phyloP scores from a whole-genome alignment of 2,797 vertebrate species.

The Limnodromus scolopaceus region DNA sequence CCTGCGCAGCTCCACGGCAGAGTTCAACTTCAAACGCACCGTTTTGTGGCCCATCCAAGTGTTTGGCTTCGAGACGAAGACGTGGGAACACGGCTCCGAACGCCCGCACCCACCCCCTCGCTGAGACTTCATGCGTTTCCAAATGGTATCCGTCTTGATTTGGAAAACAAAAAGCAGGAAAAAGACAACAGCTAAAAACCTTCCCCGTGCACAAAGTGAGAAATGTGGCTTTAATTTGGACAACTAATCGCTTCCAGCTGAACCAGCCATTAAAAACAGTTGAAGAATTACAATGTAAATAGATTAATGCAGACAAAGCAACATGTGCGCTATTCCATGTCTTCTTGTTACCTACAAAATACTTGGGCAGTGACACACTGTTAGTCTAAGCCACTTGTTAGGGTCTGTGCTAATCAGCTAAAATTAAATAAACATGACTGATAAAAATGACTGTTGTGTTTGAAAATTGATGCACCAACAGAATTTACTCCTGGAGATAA shows the following conservation, averaged over 20 bases:
- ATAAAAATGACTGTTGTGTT: conserved; percentile 67
- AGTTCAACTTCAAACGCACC: not conserved
- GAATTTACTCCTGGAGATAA: conserved; percentile 61
- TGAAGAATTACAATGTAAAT: conserved; percentile 73
- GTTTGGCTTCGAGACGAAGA: not conserved
- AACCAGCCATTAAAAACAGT: conserved; percentile 66
- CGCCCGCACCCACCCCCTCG: not conserved
- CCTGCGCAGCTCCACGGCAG: not conserved
- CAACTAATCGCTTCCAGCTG: conserved; percentile 72
- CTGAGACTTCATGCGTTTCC: not conserved
- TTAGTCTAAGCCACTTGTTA: conserved; percentile 69
- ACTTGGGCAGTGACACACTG: conserved; percentile 67
- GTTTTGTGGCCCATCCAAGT: not conserved
- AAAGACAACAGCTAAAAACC: conserved; percentile 13
- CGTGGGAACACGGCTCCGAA: rapidly evolving
- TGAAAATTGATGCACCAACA: conserved; percentile 68
- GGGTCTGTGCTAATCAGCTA: conserved; percentile 68
- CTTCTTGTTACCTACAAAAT: conserved; percentile 62
- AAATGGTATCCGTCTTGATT: not conserved
- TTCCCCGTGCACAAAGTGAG: conserved; percentile 16
- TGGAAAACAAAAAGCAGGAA: conserved; percentile 11
- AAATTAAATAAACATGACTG: conserved; percentile 68
- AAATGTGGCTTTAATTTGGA: conserved; percentile 73
- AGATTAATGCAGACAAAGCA: conserved; percentile 74
- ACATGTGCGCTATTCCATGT: conserved; percentile 51